Percentiles rank a stretch among this genome's conserved stretches.
Evolutionary conservation across 2,797 vertebrate species (phyloP).

Genomic region (Selene dorsalis): DNA sequence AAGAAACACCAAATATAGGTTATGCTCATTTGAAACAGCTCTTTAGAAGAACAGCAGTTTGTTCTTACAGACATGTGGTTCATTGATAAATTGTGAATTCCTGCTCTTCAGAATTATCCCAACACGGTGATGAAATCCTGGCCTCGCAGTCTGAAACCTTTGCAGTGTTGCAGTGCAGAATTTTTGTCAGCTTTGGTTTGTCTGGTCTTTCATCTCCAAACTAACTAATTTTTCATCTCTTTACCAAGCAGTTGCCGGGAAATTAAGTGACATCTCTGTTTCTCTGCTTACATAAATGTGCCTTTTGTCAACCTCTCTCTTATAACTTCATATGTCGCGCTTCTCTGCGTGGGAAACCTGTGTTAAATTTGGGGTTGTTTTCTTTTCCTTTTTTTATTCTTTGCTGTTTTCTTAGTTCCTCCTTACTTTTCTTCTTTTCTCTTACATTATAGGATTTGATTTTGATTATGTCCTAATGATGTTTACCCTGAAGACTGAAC

Average conservation of each 20-base stretch:
- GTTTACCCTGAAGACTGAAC: background rate
- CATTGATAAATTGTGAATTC: background rate
- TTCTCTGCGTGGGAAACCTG: background rate
- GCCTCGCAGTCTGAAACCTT: conserved; percentile 29
- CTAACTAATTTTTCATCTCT: conserved; percentile 54
- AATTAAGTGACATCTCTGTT: background rate
- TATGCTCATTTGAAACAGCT: background rate
- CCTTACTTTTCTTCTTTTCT: background rate
- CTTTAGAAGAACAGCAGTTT: background rate
- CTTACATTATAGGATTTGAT: background rate
- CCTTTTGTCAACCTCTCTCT: background rate
- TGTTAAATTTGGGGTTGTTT: too few species aligned
- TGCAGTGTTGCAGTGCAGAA: background rate
- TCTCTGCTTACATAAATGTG: background rate
- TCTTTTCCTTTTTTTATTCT: too few species aligned
- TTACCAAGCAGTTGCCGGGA: conserved; percentile 38
- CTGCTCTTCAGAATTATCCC: background rate
- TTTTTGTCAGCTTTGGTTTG: conserved; percentile 18
- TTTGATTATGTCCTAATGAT: background rate
- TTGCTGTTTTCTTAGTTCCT: background rate
- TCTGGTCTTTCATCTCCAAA: conserved; percentile 27
- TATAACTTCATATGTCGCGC: background rate
- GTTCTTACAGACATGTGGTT: background rate
- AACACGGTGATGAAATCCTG: background rate
- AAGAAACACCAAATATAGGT: background rate